These are phyloP conservation scores for Eptesicus fuscus DNA, from an alignment of 2,113 vertebrate genomes.

Conservation along the genomic window DNA sequence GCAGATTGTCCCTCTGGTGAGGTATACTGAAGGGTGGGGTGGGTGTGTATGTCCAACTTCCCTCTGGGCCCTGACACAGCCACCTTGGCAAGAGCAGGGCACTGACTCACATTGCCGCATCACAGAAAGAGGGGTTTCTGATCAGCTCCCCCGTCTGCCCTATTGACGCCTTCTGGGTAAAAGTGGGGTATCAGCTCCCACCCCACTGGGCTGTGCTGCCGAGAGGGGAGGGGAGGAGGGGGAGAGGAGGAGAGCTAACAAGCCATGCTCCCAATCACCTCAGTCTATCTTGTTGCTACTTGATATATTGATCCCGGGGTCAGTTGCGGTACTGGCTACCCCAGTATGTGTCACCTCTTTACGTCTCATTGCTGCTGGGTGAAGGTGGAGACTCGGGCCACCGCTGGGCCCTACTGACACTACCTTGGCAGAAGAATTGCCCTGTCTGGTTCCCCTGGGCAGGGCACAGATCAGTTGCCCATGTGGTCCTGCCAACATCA, in stretches of 20 bases:
- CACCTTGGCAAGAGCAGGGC: neutral
- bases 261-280: neutral
- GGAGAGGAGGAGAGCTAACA: neutral
- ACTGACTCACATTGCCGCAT: neutral
- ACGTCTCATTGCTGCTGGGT: neutral
- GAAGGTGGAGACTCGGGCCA: neutral
- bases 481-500: neutral
- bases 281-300: neutral
- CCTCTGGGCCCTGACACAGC: neutral
- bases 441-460: neutral
- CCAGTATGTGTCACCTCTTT: neutral
- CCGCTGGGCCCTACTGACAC: neutral
- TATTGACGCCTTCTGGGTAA: neutral
- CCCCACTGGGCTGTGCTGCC: neutral
- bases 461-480: neutral
- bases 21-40: fast-evolving
- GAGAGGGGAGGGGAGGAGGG: neutral
- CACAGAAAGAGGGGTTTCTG: neutral
- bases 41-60: neutral
- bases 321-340: no score
- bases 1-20: neutral
- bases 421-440: neutral
- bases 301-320: neutral
- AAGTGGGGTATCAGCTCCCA: neutral
- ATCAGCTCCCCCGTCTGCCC: neutral